These are phyloP conservation scores for Geophilus truncorum DNA, from an alignment of 2,888 invertebrate species.

Conservation along the genomic window DNA sequence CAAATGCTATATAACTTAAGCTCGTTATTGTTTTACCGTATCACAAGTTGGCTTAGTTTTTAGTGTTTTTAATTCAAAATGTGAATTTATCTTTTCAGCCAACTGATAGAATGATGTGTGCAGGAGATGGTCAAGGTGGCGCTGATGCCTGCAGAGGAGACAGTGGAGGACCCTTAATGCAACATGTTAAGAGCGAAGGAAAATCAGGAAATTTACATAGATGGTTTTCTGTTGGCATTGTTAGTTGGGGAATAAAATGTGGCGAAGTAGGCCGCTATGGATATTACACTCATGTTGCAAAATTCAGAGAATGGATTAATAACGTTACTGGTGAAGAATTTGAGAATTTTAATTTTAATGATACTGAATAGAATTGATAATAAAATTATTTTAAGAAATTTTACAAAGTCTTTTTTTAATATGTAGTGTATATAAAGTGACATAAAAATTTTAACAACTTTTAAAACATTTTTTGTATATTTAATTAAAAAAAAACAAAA, in stretches of 20 bases:
- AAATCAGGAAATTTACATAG: neutral
- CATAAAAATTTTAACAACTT: too few species aligned
- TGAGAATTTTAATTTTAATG: neutral
- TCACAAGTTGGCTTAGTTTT: too few species aligned
- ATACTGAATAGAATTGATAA: too few species aligned
- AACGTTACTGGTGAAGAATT: neutral
- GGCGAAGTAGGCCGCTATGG: neutral
- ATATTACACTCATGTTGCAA: conserved; percentile 25
- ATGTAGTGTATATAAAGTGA: too few species aligned
- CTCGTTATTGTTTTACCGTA: too few species aligned
- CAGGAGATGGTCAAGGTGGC: neutral
- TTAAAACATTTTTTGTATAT: too few species aligned
- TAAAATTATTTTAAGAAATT: too few species aligned
- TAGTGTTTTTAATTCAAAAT: too few species aligned
- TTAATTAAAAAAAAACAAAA: too few species aligned
- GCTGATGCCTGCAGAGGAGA: conserved; percentile 25
- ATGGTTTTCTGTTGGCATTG: conserved; percentile 23
- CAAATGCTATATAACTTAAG: too few species aligned
- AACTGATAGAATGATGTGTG: neutral
- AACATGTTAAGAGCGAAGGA: neutral
- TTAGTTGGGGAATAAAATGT: conserved; percentile 28
- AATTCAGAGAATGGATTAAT: conserved; percentile 14
- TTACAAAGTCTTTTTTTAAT: too few species aligned
- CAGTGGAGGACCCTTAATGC: conserved; percentile 25
- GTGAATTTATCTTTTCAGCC: neutral